Percentiles rank a stretch among this genome's conserved stretches.
phyloP scores from a whole-genome alignment of 2,888 invertebrate genomes.

The Euplexia lucipara region DNA sequence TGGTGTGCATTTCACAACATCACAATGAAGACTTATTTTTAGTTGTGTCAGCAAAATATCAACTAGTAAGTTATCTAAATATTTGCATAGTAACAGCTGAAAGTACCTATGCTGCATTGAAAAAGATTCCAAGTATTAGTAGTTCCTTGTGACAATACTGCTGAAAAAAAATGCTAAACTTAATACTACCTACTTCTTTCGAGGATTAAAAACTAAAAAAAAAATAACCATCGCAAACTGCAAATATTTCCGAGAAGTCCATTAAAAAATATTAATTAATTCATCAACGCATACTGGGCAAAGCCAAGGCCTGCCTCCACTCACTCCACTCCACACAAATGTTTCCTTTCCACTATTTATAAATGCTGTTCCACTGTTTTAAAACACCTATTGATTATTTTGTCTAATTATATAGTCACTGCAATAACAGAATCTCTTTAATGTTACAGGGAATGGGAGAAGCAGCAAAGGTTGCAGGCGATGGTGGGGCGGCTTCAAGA shows the following conservation, averaged over 20 bases:
- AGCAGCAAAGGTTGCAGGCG: constrained; percentile 89
- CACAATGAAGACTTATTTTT: neutral
- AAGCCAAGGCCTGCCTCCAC: neutral
- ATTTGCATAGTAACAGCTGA: neutral
- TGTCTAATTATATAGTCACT: neutral
- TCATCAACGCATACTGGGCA: neutral
- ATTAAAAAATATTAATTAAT: no score
- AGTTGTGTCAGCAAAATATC: neutral
- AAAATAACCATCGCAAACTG: no score
- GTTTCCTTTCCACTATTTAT: neutral
- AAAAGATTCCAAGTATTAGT: neutral
- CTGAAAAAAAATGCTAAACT: no score
- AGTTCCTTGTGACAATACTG: no score
- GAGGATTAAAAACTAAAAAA: no score
- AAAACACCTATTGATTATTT: constrained; percentile 1
- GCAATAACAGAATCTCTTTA: neutral
- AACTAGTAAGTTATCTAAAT: neutral
- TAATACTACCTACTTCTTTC: no score
- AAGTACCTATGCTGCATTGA: neutral
- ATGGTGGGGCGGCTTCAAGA: constrained; percentile 90
- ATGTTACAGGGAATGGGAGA: constrained; percentile 93
- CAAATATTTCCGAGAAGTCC: no score
- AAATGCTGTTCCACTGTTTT: neutral
- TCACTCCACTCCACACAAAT: neutral
- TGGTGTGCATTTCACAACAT: constrained; percentile 1